A percentile compares a stretch with the other conserved stretches of the same genome.
Conservation (phyloP, 23 tunicate genomes). For the Phallusia fumigata region DNA sequence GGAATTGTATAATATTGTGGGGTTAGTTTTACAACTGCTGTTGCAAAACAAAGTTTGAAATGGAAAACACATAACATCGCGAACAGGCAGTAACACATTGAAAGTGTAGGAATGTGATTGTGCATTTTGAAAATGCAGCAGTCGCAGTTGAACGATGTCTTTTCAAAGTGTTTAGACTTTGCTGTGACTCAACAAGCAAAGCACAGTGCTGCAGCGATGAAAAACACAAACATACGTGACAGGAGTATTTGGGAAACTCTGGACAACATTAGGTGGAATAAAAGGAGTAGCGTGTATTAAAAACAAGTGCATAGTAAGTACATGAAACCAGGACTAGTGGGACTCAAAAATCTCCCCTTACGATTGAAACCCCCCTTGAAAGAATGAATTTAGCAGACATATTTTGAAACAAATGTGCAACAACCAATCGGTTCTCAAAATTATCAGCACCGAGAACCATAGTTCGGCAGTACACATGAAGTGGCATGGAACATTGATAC, state of each 20-base stretch:
- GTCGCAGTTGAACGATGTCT: neutral
- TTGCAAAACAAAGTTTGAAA: neutral
- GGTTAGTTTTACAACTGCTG: too few species aligned
- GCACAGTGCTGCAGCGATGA: constrained; percentile 7
- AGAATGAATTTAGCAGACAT: neutral
- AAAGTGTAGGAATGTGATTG: constrained; percentile 1
- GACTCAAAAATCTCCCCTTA: neutral
- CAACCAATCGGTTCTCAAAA: neutral
- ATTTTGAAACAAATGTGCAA: neutral
- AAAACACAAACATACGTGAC: neutral
- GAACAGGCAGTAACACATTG: neutral
- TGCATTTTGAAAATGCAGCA: neutral
- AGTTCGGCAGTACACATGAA: neutral
- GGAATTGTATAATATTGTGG: neutral
- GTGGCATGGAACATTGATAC: too few species aligned
- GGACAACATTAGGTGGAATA: neutral
- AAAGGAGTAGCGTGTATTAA: constrained; percentile 2
- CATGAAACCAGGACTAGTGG: neutral
- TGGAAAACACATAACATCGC: neutral
- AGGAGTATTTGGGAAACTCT: constrained; percentile 11
- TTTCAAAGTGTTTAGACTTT: neutral
- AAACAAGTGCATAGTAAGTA: constrained; percentile 9
- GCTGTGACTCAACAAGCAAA: neutral
- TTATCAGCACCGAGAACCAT: neutral
- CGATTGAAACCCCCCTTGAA: neutral